These are phyloP conservation scores for Lepilemur septentrionalis DNA, from an alignment of 2,797 vertebrate species.

Conservation along the genomic window DNA sequence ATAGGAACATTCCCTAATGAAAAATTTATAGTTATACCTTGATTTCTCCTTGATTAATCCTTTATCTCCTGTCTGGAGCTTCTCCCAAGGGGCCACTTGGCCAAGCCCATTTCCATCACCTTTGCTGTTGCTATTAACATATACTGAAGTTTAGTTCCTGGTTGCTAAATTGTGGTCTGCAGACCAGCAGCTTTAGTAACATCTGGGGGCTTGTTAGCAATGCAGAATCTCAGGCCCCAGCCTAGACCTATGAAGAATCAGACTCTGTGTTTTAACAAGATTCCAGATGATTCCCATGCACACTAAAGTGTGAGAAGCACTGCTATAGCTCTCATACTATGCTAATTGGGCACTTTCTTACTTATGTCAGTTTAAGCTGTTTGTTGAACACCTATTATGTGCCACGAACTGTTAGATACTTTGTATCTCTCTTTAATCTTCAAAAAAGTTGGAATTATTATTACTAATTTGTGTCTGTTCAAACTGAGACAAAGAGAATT, in stretches of 20 bases:
- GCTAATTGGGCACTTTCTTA: not conserved
- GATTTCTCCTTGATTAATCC: not conserved
- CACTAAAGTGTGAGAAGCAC: not conserved
- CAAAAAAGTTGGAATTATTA: not conserved
- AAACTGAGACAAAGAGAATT: not conserved
- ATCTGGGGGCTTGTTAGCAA: not conserved
- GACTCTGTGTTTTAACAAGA: not conserved
- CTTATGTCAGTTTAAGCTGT: not conserved
- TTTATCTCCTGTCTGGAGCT: not conserved
- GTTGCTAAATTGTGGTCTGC: not conserved
- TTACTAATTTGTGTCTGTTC: not conserved
- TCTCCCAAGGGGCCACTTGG: not conserved
- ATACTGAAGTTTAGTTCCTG: not conserved
- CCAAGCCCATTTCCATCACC: not conserved
- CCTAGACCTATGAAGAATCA: not conserved
- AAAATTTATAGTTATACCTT: not conserved
- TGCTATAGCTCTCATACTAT: not conserved
- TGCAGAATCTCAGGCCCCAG: not conserved
- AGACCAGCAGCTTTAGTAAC: not conserved
- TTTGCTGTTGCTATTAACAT: not conserved
- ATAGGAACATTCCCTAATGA: not conserved
- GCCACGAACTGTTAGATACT: not conserved
- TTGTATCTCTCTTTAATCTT: not conserved
- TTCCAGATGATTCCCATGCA: not conserved
- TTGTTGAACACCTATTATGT: not conserved